Evolutionary conservation across 2,797 vertebrate species (phyloP).

Genomic region (Hafferia zeledoni): DNA sequence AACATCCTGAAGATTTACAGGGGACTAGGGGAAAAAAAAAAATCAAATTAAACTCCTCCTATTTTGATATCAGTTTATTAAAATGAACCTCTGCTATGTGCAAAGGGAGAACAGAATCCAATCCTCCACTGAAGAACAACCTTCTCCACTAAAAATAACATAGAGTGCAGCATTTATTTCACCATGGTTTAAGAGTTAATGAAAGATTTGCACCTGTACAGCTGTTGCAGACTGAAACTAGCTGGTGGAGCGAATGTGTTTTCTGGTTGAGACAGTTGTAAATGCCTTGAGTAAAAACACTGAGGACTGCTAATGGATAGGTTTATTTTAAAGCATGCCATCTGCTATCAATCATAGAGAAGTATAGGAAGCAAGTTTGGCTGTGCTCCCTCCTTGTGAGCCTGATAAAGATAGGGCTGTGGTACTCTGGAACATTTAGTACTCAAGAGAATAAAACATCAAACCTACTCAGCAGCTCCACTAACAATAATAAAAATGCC

Average conservation of each 20-base stretch:
- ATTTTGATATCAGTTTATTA: background rate
- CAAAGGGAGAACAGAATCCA: constrained; percentile 9
- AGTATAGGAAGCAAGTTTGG: constrained; percentile 88
- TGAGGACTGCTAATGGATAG: constrained; percentile 93
- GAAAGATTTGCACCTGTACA: constrained; percentile 93
- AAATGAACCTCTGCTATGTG: background rate
- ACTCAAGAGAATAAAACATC: constrained; percentile 95
- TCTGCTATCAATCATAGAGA: constrained; percentile 95
- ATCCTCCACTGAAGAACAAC: constrained; percentile 32
- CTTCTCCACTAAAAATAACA: constrained; percentile 69
- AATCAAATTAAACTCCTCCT: background rate
- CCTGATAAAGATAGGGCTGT: constrained; percentile 82
- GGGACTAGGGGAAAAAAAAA: background rate
- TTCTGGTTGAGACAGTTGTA: constrained; percentile 86
- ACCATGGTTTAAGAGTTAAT: constrained; percentile 83
- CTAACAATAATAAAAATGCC: constrained; percentile 99
- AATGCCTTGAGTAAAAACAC: constrained; percentile 87
- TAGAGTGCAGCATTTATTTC: constrained; percentile 67
- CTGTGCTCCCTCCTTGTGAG: constrained; percentile 80
- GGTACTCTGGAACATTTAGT: constrained; percentile 82
- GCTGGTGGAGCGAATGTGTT: constrained; percentile 73
- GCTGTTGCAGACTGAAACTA: constrained; percentile 75
- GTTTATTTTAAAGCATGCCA: constrained; percentile 95
- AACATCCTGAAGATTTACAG: background rate
- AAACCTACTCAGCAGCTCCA: constrained; percentile 95